Percentiles rank a stretch among this genome's conserved stretches.
phyloP scores from a whole-genome alignment of 92 coral and sea anemone species.

The Zoanthus sociatus region DNA sequence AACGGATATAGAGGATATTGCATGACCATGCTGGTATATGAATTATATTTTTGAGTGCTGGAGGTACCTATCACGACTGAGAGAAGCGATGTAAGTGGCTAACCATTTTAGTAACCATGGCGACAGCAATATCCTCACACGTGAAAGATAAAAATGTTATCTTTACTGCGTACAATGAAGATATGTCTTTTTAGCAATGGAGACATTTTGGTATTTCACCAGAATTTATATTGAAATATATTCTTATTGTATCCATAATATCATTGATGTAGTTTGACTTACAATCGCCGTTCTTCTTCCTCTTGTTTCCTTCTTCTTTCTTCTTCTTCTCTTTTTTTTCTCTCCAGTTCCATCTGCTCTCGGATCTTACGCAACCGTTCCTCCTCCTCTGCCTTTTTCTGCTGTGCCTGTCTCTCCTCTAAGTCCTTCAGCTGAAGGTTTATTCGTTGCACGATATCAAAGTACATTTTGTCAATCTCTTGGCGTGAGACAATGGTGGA shows the following conservation, averaged over 20 bases:
- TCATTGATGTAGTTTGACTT: conserved; percentile 19
- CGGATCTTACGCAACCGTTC: conserved; percentile 92
- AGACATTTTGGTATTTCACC: too few species aligned
- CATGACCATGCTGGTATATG: too few species aligned
- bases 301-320: conserved; percentile 89
- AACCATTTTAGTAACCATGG: too few species aligned
- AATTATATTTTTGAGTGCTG: too few species aligned
- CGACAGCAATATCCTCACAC: too few species aligned
- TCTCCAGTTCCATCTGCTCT: conserved; percentile 97
- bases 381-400: conserved; percentile 91
- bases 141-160: too few species aligned
- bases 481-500: conserved; percentile 75
- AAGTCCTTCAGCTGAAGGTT: conserved; percentile 85
- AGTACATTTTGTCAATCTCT: conserved; percentile 78
- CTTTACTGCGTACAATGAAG: too few species aligned
- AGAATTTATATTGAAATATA: too few species aligned
- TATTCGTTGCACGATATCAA: conserved; percentile 76
- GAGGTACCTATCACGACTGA: too few species aligned
- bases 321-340: conserved; percentile 93
- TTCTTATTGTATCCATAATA: background rate
- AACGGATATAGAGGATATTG: too few species aligned
- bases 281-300: conserved; percentile 90
- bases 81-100: too few species aligned
- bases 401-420: conserved; percentile 84
- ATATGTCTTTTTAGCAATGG: too few species aligned